Conservation (phyloP, 2,888 invertebrate genomes). For the Plagiodera versicolora region DNA sequence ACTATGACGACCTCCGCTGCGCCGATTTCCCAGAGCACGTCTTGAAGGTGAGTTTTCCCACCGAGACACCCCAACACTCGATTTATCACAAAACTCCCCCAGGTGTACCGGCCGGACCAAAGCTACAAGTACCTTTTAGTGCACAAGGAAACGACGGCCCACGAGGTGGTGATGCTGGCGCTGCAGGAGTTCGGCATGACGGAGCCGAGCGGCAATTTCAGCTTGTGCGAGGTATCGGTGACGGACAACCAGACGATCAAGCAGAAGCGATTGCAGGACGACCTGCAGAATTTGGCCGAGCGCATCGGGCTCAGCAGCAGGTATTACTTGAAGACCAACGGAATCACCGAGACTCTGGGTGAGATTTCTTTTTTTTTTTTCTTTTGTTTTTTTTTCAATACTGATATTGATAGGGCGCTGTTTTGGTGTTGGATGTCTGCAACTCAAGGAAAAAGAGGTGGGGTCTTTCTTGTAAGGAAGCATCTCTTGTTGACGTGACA, state of each 20-base stretch:
- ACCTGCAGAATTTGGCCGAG: conserved; percentile 93
- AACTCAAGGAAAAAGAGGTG: no score
- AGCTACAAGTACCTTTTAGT: conserved; percentile 96
- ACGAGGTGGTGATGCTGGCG: conserved; percentile 95
- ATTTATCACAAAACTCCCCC: neutral
- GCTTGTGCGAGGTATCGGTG: conserved; percentile 92
- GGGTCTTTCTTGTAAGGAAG: no score
- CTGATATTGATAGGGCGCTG: no score
- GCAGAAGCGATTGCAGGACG: conserved; percentile 92
- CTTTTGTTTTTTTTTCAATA: no score
- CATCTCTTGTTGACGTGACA: no score
- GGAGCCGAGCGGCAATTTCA: conserved; percentile 90
- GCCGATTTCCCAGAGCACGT: conserved; percentile 95
- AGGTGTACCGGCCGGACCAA: conserved; percentile 91
- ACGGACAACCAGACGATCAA: conserved; percentile 95
- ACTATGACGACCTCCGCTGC: conserved; percentile 78
- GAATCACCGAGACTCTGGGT: conserved; percentile 77
- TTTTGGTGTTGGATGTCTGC: no score
- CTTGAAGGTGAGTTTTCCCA: conserved; percentile 64
- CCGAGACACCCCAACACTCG: neutral
- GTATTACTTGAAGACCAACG: conserved; percentile 96
- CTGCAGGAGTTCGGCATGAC: conserved; percentile 95
- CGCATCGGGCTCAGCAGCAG: conserved; percentile 86
- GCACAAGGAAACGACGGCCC: conserved; percentile 88
- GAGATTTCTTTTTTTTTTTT: no score